A percentile compares a stretch with the other conserved stretches of the same genome.
These are phyloP conservation scores for Pardosa pseudoannulata DNA, from an alignment of 2,888 invertebrate species.

Conservation along the genomic window DNA sequence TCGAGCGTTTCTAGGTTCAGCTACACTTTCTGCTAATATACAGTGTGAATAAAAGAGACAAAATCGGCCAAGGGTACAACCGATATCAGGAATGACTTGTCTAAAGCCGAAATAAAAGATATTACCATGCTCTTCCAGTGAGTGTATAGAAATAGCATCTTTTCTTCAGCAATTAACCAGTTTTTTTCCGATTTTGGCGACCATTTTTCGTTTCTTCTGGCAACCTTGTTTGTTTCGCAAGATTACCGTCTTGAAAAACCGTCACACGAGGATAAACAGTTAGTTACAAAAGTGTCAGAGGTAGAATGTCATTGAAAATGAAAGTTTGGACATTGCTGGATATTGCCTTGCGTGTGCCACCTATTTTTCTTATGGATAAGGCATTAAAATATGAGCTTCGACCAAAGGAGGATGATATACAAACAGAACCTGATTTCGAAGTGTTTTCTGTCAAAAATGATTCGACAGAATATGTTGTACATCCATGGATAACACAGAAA, in stretches of 20 bases:
- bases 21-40: no score
- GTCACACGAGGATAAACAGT: neutral
- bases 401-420: neutral
- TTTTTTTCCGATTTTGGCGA: constrained; percentile 16
- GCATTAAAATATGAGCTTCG: constrained; percentile 80
- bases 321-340: constrained; percentile 78
- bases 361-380: constrained; percentile 93
- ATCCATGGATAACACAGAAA: neutral
- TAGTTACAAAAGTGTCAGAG: neutral
- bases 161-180: constrained; percentile 5
- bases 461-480: neutral
- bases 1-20: no score
- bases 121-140: no score
- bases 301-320: constrained; percentile 33
- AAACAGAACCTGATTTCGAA: neutral
- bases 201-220: constrained; percentile 8
- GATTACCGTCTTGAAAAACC: neutral
- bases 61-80: no score
- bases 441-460: neutral
- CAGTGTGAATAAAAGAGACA: no score
- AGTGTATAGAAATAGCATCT: neutral
- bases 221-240: constrained; percentile 22
- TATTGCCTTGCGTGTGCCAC: constrained; percentile 92
- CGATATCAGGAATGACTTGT: no score
- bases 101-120: no score